Conservation (phyloP, 2,888 invertebrate genomes). For the Lottia gigantea region DNA sequence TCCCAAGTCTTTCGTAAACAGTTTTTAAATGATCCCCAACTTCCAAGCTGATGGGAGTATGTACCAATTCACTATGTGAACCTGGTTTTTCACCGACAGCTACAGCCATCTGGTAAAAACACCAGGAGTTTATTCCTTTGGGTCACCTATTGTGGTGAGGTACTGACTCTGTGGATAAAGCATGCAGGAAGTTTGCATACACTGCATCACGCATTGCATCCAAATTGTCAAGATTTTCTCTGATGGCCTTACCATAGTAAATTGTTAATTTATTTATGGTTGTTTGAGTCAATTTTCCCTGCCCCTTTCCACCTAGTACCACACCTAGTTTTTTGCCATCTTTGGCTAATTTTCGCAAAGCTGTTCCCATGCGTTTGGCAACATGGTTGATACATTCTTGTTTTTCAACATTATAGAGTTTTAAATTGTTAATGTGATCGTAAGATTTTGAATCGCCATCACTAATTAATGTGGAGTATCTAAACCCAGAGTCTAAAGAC, state of each 20-base stretch:
- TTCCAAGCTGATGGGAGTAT: neutral
- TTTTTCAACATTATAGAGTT: neutral
- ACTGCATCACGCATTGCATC: conserved; percentile 12
- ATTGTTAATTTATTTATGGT: conserved; percentile 10
- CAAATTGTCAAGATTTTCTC: neutral
- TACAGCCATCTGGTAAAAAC: conserved; percentile 14
- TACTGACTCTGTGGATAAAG: conserved; percentile 13
- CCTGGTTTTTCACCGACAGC: neutral
- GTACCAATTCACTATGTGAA: neutral
- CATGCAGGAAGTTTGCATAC: conserved; percentile 16
- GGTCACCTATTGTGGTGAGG: conserved; percentile 22
- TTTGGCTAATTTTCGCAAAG: conserved; percentile 16
- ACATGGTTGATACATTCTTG: neutral
- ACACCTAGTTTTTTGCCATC: conserved; percentile 8
- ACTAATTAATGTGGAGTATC: neutral
- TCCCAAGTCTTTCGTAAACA: neutral
- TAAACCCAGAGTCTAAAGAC: neutral
- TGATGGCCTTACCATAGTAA: conserved; percentile 17
- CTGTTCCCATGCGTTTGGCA: conserved; percentile 28
- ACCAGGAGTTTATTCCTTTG: conserved; percentile 10
- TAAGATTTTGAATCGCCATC: neutral
- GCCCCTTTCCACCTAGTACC: conserved; percentile 20
- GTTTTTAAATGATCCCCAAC: neutral
- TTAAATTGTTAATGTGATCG: neutral
- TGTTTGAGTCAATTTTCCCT: conserved; percentile 11